A percentile compares a stretch with the other conserved stretches of the same genome.
These are phyloP conservation scores for Scrobipalpa costella DNA, from an alignment of 2,888 invertebrate species.

Conservation along the genomic window DNA sequence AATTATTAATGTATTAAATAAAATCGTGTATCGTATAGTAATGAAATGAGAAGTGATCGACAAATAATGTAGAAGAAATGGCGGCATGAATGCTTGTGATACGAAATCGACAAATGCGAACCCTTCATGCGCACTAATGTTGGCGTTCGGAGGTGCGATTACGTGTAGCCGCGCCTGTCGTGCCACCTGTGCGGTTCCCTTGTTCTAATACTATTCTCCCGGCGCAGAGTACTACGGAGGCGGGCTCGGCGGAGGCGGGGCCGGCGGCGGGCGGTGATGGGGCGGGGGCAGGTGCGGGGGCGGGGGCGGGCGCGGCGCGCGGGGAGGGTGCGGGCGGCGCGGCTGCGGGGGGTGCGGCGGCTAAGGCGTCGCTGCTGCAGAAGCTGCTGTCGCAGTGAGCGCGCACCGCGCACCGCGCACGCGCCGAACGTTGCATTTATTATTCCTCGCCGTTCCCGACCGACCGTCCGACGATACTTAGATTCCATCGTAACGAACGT, in stretches of 20 bases:
- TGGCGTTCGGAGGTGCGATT: constrained; percentile 17
- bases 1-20: background rate
- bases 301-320: constrained; percentile 40
- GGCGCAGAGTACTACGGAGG: constrained; percentile 76
- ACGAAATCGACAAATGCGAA: constrained; percentile 14
- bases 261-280: constrained; percentile 54
- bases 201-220: constrained; percentile 19
- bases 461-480: constrained; percentile 51
- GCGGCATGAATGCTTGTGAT: constrained; percentile 23
- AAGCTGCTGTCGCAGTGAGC: constrained; percentile 91
- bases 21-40: background rate
- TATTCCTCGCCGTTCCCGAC: constrained; percentile 52
- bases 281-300: constrained; percentile 44
- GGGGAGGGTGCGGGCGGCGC: constrained; percentile 81
- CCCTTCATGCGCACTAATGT: constrained; percentile 7
- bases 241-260: constrained; percentile 71
- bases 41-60: background rate
- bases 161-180: constrained; percentile 23
- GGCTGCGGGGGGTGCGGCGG: constrained; percentile 88
- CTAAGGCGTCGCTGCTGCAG: constrained; percentile 91
- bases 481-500: constrained; percentile 56
- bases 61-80: constrained; percentile 1
- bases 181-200: background rate
- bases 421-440: constrained; percentile 67
- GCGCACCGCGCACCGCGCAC: constrained; percentile 34